Conservation (phyloP, 2,888 invertebrate genomes). For the Drosophila borealis region DNA sequence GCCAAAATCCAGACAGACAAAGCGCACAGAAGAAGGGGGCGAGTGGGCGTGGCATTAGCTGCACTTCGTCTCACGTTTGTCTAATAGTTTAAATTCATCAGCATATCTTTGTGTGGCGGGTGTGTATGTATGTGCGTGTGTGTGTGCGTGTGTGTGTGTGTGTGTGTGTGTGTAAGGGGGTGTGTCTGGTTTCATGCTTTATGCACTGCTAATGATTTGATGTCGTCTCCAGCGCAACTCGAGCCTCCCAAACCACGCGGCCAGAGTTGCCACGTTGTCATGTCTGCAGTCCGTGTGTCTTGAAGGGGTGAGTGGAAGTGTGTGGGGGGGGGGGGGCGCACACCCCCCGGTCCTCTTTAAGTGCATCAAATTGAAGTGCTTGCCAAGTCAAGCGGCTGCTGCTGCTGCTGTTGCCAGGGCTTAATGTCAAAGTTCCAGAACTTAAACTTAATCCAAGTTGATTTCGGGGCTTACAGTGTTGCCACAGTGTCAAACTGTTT, state of each 20-base stretch:
- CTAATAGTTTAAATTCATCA: conserved; percentile 77
- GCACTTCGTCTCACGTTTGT: conserved; percentile 6
- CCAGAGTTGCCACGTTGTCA: conserved; percentile 29
- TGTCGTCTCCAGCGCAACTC: conserved; percentile 56
- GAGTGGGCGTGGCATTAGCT: conserved; percentile 4
- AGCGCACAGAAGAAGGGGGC: background rate
- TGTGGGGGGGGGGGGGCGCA: background rate
- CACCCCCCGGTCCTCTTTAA: background rate
- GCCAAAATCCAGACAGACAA: conserved; percentile 5
- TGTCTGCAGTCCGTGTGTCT: background rate
- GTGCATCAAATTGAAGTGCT: conserved; percentile 15
- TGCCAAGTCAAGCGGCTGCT: background rate
- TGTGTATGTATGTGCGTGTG: conserved; percentile 13
- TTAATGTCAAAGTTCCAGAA: conserved; percentile 3
- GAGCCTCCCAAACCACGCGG: conserved; percentile 4
- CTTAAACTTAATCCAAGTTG: background rate
- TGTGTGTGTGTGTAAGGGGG: background rate
- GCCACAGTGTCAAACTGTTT: conserved; percentile 11
- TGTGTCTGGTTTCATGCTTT: conserved; percentile 75
- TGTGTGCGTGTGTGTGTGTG: conserved; percentile 17
- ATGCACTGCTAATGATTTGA: conserved; percentile 80
- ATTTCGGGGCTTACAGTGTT: conserved; percentile 14
- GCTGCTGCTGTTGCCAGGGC: background rate
- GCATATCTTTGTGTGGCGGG: conserved; percentile 27
- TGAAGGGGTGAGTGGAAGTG: background rate